A percentile compares a stretch with the other conserved stretches of the same genome.
Conservation (phyloP, 2,797 vertebrate genomes). For the Amblyopsis hoosieri region DNA sequence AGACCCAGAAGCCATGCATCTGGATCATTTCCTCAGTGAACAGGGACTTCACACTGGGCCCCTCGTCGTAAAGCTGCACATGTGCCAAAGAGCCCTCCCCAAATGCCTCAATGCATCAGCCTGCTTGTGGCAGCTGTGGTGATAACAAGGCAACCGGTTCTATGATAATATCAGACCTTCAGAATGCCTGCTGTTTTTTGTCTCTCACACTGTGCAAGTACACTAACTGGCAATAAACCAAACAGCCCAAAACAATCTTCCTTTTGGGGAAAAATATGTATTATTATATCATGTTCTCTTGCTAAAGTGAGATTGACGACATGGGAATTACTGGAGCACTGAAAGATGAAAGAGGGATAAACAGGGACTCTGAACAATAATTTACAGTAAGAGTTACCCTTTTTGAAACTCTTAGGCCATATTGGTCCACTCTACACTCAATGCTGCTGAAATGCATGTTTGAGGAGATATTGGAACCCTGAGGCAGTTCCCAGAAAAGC, state of each 20-base stretch:
- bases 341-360: slow-evolving; percentile 48
- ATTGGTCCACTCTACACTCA: slow-evolving; percentile 34
- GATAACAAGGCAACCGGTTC: slow-evolving; percentile 57
- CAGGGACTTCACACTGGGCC: slow-evolving; percentile 51
- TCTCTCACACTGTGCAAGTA: slow-evolving; percentile 36
- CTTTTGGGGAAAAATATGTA: slow-evolving; percentile 26
- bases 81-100: slow-evolving; percentile 43
- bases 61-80: slow-evolving; percentile 64
- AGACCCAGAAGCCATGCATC: slow-evolving; percentile 71
- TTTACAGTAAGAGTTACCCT: slow-evolving; percentile 21
- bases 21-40: slow-evolving; percentile 73
- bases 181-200: slow-evolving; percentile 48
- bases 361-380: slow-evolving; percentile 35
- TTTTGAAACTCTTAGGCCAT: slow-evolving; percentile 30
- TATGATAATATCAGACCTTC: slow-evolving; percentile 41
- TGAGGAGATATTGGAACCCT: slow-evolving; percentile 51
- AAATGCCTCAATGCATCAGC: slow-evolving; percentile 33
- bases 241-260: slow-evolving; percentile 30
- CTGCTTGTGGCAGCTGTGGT: slow-evolving; percentile 23
- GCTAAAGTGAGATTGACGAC: slow-evolving; percentile 31
- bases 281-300: slow-evolving; percentile 30
- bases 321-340: slow-evolving; percentile 35
- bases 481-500: slow-evolving; percentile 50
- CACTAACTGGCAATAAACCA: slow-evolving; percentile 28
- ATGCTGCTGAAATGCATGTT: slow-evolving; percentile 49